A percentile compares a stretch with the other conserved stretches of the same genome.
These are phyloP conservation scores for Caenorhabditis sp. DNA, from an alignment of 2,888 invertebrate genomes.

Conservation along the genomic window DNA sequence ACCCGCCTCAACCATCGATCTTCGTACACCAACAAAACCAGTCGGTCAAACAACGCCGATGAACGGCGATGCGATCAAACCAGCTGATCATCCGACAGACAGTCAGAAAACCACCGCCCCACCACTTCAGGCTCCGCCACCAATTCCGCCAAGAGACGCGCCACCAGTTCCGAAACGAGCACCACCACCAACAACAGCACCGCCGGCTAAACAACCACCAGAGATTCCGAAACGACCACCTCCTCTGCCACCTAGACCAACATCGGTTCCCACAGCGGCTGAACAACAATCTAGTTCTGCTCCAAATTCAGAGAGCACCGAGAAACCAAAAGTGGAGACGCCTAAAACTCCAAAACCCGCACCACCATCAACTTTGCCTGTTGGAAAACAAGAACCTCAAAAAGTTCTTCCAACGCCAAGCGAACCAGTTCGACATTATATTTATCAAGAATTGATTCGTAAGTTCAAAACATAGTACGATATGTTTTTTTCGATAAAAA, in stretches of 20 bases:
- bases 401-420: constrained; percentile 45
- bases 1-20: constrained; percentile 51
- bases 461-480: too few species aligned
- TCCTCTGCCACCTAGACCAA: constrained; percentile 43
- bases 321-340: neutral
- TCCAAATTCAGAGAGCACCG: neutral
- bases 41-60: constrained; percentile 21
- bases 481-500: too few species aligned
- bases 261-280: neutral
- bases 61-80: constrained; percentile 6
- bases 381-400: constrained; percentile 40
- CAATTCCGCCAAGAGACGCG: constrained; percentile 31
- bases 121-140: constrained; percentile 30
- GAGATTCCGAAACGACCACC: constrained; percentile 34
- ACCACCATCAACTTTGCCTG: constrained; percentile 35
- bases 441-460: constrained; percentile 67
- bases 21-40: constrained; percentile 48
- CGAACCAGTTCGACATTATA: constrained; percentile 58
- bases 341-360: constrained; percentile 17
- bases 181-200: constrained; percentile 11
- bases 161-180: constrained; percentile 31
- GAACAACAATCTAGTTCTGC: neutral
- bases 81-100: constrained; percentile 2
- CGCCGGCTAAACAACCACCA: constrained; percentile 16
- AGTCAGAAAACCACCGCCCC: neutral